phyloP scores from a whole-genome alignment of 2,113 vertebrate species.

The Lycaon pictus region DNA sequence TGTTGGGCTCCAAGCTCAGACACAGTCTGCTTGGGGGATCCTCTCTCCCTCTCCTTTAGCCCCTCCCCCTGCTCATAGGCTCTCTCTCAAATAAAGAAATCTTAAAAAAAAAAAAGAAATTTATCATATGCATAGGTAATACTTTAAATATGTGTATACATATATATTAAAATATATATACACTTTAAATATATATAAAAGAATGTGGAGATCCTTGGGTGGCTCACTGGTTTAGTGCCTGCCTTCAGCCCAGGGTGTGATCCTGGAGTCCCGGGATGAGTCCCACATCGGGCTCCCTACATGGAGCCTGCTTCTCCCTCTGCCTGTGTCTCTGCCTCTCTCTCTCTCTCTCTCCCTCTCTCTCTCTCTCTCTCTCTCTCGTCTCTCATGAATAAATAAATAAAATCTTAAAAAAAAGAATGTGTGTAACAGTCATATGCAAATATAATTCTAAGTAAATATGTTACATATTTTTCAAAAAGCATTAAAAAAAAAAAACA shows the following conservation, averaged over 20 bases:
- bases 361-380: too few species aligned
- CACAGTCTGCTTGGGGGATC: neutral
- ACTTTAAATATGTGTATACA: neutral
- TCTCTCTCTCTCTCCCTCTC: too few species aligned
- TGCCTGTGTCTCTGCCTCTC: too few species aligned
- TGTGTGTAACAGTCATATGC: neutral
- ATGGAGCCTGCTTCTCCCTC: too few species aligned
- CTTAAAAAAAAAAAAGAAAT: neutral
- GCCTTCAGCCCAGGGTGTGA: too few species aligned
- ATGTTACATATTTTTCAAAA: neutral
- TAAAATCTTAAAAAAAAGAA: neutral
- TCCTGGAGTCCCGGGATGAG: too few species aligned
- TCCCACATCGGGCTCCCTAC: too few species aligned
- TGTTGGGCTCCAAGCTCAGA: neutral
- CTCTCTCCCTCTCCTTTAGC: neutral
- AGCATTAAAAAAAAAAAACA: neutral
- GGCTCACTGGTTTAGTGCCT: too few species aligned
- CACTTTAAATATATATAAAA: neutral
- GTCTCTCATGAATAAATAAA: too few species aligned
- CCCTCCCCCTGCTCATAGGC: too few species aligned
- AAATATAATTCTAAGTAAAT: conserved; percentile 9
- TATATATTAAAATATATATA: neutral
- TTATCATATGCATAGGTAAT: neutral
- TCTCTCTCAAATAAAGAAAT: neutral
- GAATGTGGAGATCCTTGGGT: neutral